A percentile compares a stretch with the other conserved stretches of the same genome.
These are phyloP conservation scores for Kryptolebias ocellatus DNA, from an alignment of 2,797 vertebrate genomes.

Conservation along the genomic window DNA sequence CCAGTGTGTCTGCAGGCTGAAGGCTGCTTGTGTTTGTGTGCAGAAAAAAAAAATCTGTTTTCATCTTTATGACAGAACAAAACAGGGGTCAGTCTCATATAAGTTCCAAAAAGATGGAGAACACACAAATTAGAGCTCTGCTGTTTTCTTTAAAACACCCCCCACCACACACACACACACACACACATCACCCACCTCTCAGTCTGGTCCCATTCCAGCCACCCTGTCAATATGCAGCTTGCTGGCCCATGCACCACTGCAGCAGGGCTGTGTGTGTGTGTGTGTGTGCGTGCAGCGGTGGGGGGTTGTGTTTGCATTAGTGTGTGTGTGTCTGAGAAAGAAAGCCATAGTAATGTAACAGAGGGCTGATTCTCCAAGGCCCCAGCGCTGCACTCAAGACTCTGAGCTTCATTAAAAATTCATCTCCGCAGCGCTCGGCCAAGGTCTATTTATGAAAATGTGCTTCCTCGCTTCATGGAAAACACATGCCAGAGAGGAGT, in stretches of 20 bases:
- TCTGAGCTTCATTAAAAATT: conserved; percentile 95
- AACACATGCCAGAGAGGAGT: conserved; percentile 82
- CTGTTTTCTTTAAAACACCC: conserved; percentile 12
- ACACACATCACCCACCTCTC: conserved; percentile 19
- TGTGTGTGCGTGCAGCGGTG: conserved; percentile 34
- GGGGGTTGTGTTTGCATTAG: conserved; percentile 56
- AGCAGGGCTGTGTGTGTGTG: conserved; percentile 37
- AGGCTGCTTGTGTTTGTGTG: conserved; percentile 19
- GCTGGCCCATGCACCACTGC: conserved; percentile 54
- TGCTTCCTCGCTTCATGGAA: conserved; percentile 88
- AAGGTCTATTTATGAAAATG: conserved; percentile 99
- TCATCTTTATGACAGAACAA: conserved; percentile 38
- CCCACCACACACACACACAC: conserved; percentile 1
- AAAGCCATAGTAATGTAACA: conserved; percentile 88
- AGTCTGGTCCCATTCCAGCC: conserved; percentile 57
- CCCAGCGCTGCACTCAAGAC: conserved; percentile 92
- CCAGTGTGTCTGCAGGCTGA: conserved; percentile 50
- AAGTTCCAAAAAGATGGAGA: conserved; percentile 44
- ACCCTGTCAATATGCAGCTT: conserved; percentile 52
- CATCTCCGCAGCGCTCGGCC: conserved; percentile 89
- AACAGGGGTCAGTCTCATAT: conserved; percentile 38
- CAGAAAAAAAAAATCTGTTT: conserved; percentile 20
- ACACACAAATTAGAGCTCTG: conserved; percentile 41
- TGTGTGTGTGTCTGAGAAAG: conserved; percentile 44
- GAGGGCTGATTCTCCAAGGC: conserved; percentile 88